Percentiles rank a stretch among this genome's conserved stretches.
Conservation (phyloP, 30 jellyfish, hydroid and myxozoan species). For the Pseudorhiza aurosa region DNA sequence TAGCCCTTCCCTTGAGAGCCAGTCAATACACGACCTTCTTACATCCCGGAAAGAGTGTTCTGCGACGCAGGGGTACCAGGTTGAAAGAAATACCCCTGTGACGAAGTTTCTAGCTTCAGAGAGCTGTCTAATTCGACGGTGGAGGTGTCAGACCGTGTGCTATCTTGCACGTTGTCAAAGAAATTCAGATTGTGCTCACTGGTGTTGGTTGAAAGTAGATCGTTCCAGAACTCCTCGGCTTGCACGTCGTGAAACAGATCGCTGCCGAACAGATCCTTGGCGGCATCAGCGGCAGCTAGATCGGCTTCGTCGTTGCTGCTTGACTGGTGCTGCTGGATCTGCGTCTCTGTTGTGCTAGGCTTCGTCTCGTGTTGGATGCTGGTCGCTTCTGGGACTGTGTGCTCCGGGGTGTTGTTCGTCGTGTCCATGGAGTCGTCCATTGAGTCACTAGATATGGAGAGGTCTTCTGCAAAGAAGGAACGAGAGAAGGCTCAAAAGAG, state of each 20-base stretch:
- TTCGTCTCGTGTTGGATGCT: constrained; percentile 60
- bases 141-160: constrained; percentile 58
- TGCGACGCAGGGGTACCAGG: constrained; percentile 60
- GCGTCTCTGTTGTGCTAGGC: constrained; percentile 25
- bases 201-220: constrained; percentile 79
- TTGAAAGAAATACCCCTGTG: constrained; percentile 66
- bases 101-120: constrained; percentile 65
- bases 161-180: constrained; percentile 67
- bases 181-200: constrained; percentile 83
- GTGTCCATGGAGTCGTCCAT: constrained; percentile 97
- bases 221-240: constrained; percentile 98
- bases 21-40: background rate
- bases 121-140: constrained; percentile 88
- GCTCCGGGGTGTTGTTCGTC: constrained; percentile 89
- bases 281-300: constrained; percentile 95
- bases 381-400: constrained; percentile 91
- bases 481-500: background rate
- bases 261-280: constrained; percentile 94
- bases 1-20: background rate
- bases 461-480: constrained; percentile 73
- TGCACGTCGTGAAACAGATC: constrained; percentile 92
- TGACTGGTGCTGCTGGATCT: constrained; percentile 45
- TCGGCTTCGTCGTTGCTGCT: constrained; percentile 69
- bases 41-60: constrained; percentile 60
- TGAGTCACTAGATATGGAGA: constrained; percentile 90